Evolutionary conservation across 37 sponge, comb jelly and placozoan genomes (phyloP), one percentile per base, ranked within the genome.

Genomic region (Chondrosia reniformis): DNA sequence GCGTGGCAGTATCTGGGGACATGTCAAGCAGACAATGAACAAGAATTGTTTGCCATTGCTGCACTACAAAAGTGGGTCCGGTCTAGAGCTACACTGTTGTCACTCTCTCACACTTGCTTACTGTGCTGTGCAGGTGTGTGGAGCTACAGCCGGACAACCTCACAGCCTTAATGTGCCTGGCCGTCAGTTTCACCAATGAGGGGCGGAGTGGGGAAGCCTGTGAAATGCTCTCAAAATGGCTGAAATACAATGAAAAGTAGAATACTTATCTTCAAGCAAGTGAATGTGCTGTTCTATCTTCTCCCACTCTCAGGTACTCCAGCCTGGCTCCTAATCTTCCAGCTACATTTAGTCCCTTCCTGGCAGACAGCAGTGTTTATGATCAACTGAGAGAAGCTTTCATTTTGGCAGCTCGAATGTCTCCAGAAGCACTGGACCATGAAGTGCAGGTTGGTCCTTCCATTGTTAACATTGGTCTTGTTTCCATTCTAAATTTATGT

Each of bases 111-210:
- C 52, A 49, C 52, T 39, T 67, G 5, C 21, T 31, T 33, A 31
- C 38, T 67, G 13, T 8, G 5, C 36, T 9, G 71, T 67, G 38
- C 77, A 87, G 88, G 43, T 87, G 90, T 63, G 39, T 95, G 22
- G 59, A 81, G 46, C 49, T 95, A 58, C 90, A 91, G n/a, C 82
- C 85, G 0, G 62, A 45, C 62, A 89, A 92, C 73, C 80, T 91
- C 12, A 36, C 85, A 4, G 89, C 98, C 27, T 55, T 82, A 17
- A 74, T 88, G 84, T 61, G 84, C 15, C 86, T 97, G 44, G 92
- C 95, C 38, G 95, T 94, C 31, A 88, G 98, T 59, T 92, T 85
- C 76, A 89, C 93, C 27, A 97, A 97, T 66, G 98, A 97, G 75
- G 76, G 82, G 8, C 81, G 73, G 40, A 80, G 36, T 55, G 22